Evolutionary conservation across 2,113 vertebrate genomes (phyloP), one percentile per base, ranked within the genome.

Genomic region (Epinephelus fuscoguttatus): DNA sequence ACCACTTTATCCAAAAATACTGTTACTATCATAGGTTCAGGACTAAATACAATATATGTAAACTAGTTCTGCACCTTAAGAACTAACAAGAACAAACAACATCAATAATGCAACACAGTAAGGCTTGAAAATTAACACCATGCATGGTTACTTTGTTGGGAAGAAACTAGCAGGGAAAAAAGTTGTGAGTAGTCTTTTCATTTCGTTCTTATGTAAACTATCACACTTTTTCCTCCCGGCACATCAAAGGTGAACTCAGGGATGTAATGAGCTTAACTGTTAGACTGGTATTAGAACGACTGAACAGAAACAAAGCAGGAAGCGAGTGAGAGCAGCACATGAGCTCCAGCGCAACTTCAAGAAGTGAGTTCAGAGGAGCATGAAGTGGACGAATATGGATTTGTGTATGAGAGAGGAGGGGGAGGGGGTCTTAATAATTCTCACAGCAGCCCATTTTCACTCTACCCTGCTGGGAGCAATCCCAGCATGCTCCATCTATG

Each of bases 401-500:
- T 78, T 83, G 84, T 80, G 56, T 63, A 66, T 59, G 72, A 81
- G 84, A 59, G 50, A 30, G 67, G 57, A 11, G 57, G 67, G 66
- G 15, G 45, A 47, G 10, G 25, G 45, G 55, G 42, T 60, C 75
- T 82, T 86, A 83, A 89, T 92, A 79, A 91, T 91, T 93, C 89
- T 93, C 88, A 67, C 90, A 91, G 92, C 88, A 75, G 88, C 85
- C 85, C 82, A 70, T 83, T 89, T 88, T 91, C 90, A 81, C 70
- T 86, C 84, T 17, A 59, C 69, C 89, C 88, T 25, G 78, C 90
- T 91, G 93, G 11, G 89, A 80, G 83, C 68, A 57, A 88, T 90
- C 94, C 75, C 94, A 93, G 94, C 91, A 88, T 93, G 93, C 91
- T 79, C 66, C 90, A 84, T 82, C 86, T 68, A 82, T 23, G 84